A percentile compares a stretch with the other conserved stretches of the same genome.
Evolutionary conservation across 1,140 invertebrate species (phyloP).

Genomic region (Leguminivora glycinivorella): DNA sequence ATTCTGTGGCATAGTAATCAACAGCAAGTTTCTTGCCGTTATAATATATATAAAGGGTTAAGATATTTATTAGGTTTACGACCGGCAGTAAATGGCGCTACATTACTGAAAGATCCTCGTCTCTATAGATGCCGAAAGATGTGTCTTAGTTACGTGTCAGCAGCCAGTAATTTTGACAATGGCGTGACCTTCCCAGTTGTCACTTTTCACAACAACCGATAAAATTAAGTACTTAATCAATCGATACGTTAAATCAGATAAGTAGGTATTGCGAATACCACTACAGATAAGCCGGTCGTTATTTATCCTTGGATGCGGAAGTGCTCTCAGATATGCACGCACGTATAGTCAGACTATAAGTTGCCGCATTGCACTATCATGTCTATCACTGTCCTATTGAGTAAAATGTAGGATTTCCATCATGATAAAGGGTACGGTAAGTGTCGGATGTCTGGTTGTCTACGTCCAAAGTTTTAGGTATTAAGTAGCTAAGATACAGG

Average conservation of each 20-base stretch:
- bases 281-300: not conserved
- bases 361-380: too few relatives aligned
- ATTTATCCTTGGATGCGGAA: not conserved
- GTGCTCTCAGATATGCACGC: not conserved
- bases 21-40: too few relatives aligned
- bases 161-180: not conserved
- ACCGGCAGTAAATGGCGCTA: not conserved
- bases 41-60: too few relatives aligned
- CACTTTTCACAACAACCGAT: not conserved
- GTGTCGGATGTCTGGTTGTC: not conserved
- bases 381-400: not conserved
- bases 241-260: not conserved
- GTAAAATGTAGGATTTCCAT: not conserved
- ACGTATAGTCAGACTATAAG: not conserved
- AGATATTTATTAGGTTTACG: not conserved
- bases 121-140: too few relatives aligned
- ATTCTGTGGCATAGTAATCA: too few relatives aligned
- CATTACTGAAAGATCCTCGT: not conserved
- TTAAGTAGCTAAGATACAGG: too few relatives aligned
- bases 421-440: not conserved
- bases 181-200: not conserved
- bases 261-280: constrained; percentile 1
- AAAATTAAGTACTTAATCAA: not conserved
- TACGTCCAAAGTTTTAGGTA: not conserved
- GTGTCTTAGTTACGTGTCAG: not conserved